Percentiles rank a stretch among this genome's conserved stretches.
These are phyloP conservation scores for Clarias pachynema DNA, from an alignment of 2,797 vertebrate species.

Conservation along the genomic window DNA sequence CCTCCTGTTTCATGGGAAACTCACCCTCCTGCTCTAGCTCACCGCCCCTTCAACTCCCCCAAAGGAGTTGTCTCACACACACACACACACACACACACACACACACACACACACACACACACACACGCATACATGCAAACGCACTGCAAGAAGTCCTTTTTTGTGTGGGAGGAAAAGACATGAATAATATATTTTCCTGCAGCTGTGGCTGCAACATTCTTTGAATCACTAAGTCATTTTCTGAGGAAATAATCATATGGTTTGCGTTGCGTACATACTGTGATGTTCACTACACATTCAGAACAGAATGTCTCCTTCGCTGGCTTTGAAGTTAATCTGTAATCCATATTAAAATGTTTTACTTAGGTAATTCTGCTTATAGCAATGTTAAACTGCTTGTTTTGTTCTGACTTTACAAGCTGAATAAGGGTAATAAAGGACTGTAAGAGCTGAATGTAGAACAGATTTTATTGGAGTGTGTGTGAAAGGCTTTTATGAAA, in stretches of 20 bases:
- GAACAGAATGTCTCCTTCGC: conserved; percentile 1
- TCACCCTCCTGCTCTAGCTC: conserved; percentile 38
- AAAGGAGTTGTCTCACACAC: conserved; percentile 23
- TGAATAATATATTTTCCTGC: conserved; percentile 26
- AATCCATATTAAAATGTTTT: not conserved
- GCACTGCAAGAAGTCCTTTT: conserved; percentile 26
- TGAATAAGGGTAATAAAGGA: not conserved
- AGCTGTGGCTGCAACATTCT: conserved; percentile 37
- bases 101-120: not conserved
- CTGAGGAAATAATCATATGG: conserved; percentile 32
- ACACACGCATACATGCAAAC: not conserved
- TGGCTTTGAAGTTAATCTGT: not conserved
- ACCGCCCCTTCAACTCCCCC: conserved; percentile 25
- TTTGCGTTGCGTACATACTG: not conserved
- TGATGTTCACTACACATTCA: not conserved
- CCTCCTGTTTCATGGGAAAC: conserved; percentile 47
- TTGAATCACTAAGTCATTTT: conserved; percentile 19
- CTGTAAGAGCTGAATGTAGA: not conserved
- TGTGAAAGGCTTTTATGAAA: not conserved
- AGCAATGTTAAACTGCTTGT: not conserved
- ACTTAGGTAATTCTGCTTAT: not conserved
- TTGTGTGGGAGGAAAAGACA: conserved; percentile 25
- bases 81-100: conserved; percentile 1
- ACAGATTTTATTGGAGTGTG: not conserved
- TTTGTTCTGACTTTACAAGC: conserved; percentile 7